These are phyloP conservation scores for Piprites chloris DNA, from an alignment of 2,113 vertebrate genomes.

Conservation along the genomic window DNA sequence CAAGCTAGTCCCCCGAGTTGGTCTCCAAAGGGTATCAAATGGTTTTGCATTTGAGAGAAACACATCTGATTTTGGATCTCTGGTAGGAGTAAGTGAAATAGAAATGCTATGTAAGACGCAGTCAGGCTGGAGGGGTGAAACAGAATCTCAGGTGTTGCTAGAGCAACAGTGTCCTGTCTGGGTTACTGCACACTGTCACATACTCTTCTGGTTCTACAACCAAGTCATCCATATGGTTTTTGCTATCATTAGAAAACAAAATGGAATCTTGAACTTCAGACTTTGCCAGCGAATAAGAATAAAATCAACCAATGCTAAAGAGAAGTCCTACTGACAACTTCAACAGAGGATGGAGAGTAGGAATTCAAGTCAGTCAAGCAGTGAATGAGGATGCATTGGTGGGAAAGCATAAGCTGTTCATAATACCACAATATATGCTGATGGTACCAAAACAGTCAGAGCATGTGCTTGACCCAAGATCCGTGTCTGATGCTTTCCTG, in stretches of 20 bases:
- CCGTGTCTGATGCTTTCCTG: not conserved
- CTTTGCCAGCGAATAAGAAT: not conserved
- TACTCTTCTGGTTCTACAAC: not conserved
- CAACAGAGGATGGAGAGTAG: not conserved
- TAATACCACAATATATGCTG: not conserved
- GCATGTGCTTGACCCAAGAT: not conserved
- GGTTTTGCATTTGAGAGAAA: not conserved
- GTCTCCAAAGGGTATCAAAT: not conserved
- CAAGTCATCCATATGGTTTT: accelerated
- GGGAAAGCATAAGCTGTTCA: not conserved
- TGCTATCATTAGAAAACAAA: not conserved
- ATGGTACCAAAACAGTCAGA: not conserved
- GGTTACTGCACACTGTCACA: accelerated
- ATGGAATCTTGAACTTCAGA: not conserved
- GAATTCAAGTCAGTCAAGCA: not conserved
- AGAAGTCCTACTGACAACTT: not conserved
- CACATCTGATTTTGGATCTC: not conserved
- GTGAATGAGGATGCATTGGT: not conserved
- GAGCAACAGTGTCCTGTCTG: not conserved
- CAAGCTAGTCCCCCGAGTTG: not conserved
- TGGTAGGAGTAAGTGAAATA: not conserved
- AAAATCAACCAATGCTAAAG: not conserved
- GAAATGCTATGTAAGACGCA: not conserved
- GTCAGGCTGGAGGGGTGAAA: not conserved
- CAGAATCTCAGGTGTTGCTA: not conserved